Evolutionary conservation across 2,888 invertebrate species (phyloP).

Genomic region (Tineola bisselliella): DNA sequence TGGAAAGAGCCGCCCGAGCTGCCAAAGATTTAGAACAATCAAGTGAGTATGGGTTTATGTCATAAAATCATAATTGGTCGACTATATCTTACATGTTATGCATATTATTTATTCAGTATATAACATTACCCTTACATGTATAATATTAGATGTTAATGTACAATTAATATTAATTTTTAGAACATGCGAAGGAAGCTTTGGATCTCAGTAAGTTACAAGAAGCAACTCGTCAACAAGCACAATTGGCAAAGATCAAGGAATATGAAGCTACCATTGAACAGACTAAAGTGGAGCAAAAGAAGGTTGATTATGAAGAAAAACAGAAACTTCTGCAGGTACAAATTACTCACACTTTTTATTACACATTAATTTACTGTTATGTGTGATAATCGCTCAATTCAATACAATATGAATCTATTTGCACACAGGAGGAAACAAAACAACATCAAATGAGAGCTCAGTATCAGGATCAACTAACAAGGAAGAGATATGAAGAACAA

Average conservation of each 20-base stretch:
- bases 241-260: constrained; percentile 89
- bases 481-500: constrained; percentile 95
- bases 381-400: too few species aligned
- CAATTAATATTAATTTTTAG: neutral
- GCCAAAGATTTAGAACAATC: constrained; percentile 95
- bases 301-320: constrained; percentile 91
- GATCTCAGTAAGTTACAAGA: constrained; percentile 90
- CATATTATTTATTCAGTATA: too few species aligned
- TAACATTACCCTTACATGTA: neutral
- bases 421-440: constrained; percentile 83
- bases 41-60: constrained; percentile 86
- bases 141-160: too few species aligned
- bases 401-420: too few species aligned
- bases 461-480: constrained; percentile 95
- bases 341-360: too few species aligned
- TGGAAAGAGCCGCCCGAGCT: constrained; percentile 97
- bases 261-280: constrained; percentile 94
- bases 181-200: neutral
- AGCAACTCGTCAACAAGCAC: constrained; percentile 85
- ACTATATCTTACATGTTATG: too few species aligned
- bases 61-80: too few species aligned
- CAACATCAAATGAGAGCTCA: constrained; percentile 94
- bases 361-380: too few species aligned
- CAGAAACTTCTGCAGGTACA: constrained; percentile 79
- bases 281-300: constrained; percentile 88